These are phyloP conservation scores for Tenthredo notha DNA, from an alignment of 2,888 invertebrate genomes.

Conservation along the genomic window DNA sequence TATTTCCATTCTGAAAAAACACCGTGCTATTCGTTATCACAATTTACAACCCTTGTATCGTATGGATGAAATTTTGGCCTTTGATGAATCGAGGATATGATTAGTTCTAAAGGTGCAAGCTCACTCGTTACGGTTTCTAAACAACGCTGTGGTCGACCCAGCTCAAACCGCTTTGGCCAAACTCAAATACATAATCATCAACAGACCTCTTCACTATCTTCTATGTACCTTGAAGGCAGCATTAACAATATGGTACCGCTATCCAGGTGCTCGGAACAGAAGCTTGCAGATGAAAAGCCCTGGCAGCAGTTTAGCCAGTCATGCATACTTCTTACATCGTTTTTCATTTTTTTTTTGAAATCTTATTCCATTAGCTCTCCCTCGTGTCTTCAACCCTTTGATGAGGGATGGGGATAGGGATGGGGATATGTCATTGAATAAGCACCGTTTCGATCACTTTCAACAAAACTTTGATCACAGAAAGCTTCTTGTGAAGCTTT, in stretches of 20 bases:
- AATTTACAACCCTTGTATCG: neutral
- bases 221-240: neutral
- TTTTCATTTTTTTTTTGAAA: neutral
- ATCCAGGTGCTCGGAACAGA: neutral
- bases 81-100: conserved; percentile 13
- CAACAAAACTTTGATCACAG: neutral
- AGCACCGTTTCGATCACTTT: neutral
- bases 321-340: neutral
- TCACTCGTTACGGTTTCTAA: conserved; percentile 9
- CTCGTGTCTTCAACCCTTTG: neutral
- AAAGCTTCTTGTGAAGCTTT: neutral
- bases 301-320: neutral
- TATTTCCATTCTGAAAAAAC: neutral
- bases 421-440: too few species aligned
- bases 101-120: conserved; percentile 22
- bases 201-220: conserved; percentile 21
- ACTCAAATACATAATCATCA: conserved; percentile 30
- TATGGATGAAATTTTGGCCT: neutral
- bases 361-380: neutral
- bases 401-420: neutral
- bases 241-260: neutral
- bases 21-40: neutral
- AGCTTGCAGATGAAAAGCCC: too few species aligned
- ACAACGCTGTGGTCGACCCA: neutral
- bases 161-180: conserved; percentile 16